These are phyloP conservation scores for Agrypnus murinus DNA, from an alignment of 2,888 invertebrate genomes.

Conservation along the genomic window DNA sequence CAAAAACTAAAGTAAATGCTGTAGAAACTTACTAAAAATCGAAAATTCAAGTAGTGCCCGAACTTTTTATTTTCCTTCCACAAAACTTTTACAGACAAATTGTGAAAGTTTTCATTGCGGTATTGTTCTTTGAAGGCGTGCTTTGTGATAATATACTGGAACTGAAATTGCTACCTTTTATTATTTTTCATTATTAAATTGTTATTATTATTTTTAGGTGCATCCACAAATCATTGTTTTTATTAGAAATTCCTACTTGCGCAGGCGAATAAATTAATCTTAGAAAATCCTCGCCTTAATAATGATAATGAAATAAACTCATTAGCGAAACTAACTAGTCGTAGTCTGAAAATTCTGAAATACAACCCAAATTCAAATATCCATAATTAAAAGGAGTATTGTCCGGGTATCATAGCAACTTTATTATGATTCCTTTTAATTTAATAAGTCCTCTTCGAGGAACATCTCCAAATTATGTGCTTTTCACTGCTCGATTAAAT, in stretches of 20 bases:
- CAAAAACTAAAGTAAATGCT: constrained; percentile 39
- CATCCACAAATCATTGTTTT: no score
- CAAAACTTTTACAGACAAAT: constrained; percentile 48
- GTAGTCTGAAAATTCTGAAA: constrained; percentile 23
- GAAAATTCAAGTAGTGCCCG: constrained; percentile 45
- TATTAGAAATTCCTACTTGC: no score
- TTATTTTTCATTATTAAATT: constrained; percentile 25
- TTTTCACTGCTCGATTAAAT: constrained; percentile 53
- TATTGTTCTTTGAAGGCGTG: constrained; percentile 51
- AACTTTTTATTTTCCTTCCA: constrained; percentile 47
- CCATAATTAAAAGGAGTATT: constrained; percentile 50
- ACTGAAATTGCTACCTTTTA: constrained; percentile 40
- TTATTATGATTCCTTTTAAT: constrained; percentile 52
- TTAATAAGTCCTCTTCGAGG: constrained; percentile 50
- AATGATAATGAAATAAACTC: constrained; percentile 28
- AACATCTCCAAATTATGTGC: constrained; percentile 52
- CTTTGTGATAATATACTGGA: constrained; percentile 38
- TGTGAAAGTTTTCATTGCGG: constrained; percentile 52
- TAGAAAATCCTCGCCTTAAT: no score
- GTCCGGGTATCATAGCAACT: constrained; percentile 51
- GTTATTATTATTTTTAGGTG: no score
- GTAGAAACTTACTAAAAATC: constrained; percentile 43
- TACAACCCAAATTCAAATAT: constrained; percentile 41
- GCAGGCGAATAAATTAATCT: no score
- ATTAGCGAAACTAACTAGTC: constrained; percentile 34